Conservation (phyloP, 2,113 vertebrate genomes). For the Cinclus mexicanus region DNA sequence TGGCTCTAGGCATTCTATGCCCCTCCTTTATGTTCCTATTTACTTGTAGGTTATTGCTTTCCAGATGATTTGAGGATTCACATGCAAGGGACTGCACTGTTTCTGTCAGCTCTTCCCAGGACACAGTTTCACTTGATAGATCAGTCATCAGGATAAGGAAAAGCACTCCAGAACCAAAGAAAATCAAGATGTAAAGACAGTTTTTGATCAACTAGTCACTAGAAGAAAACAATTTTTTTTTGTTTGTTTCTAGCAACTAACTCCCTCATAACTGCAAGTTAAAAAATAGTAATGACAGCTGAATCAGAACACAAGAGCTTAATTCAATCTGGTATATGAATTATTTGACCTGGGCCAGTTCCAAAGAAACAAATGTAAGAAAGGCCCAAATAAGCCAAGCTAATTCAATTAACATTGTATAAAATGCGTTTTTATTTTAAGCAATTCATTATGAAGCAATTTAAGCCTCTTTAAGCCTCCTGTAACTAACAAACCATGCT, state of each 20-base stretch:
- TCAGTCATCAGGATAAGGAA: neutral
- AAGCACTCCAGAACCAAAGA: neutral
- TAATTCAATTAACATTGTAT: neutral
- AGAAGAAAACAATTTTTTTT: neutral
- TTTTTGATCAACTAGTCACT: neutral
- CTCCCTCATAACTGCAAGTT: neutral
- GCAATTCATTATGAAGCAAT: neutral
- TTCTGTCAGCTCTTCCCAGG: neutral
- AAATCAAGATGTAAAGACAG: neutral
- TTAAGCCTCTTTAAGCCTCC: neutral
- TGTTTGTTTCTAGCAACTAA: neutral
- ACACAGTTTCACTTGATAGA: neutral
- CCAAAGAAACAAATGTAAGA: constrained; percentile 17
- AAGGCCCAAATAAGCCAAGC: neutral
- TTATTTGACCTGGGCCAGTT: neutral
- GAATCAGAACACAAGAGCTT: neutral
- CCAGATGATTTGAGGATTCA: neutral
- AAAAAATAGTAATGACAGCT: neutral
- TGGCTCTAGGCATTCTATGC: neutral
- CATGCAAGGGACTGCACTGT: neutral
- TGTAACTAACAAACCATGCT: neutral
- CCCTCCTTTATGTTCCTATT: neutral
- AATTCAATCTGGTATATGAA: neutral
- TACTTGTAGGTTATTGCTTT: neutral
- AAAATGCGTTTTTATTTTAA: neutral